phyloP scores from a whole-genome alignment of 1,140 invertebrate genomes.

The Lasioglossum albipes region DNA sequence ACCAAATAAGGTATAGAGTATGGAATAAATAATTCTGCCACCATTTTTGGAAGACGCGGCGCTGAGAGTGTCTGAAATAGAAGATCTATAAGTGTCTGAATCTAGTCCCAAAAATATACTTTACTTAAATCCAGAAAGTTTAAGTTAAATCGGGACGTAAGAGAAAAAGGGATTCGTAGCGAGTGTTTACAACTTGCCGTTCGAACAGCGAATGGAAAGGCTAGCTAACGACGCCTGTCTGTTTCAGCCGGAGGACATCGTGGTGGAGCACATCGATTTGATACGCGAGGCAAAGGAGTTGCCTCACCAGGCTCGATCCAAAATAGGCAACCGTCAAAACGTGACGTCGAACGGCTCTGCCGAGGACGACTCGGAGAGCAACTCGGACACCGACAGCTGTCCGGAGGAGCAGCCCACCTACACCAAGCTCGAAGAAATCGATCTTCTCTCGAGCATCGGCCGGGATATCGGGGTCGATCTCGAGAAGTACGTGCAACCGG shows the following conservation, averaged over 20 bases:
- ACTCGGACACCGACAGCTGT: constrained; percentile 68
- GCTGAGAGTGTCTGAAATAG: no score
- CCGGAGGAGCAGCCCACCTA: constrained; percentile 68
- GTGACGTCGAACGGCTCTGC: constrained; percentile 46
- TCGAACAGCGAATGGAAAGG: no score
- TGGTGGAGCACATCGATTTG: constrained; percentile 74
- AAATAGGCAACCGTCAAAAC: constrained; percentile 68
- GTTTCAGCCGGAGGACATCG: constrained; percentile 69
- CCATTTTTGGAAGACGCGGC: no score
- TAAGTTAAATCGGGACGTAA: no score
- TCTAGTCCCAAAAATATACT: no score
- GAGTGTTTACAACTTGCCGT: no score
- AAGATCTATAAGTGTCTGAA: no score
- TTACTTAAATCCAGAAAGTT: no score
- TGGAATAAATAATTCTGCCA: no score
- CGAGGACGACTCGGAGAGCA: constrained; percentile 63
- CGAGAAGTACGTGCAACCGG: constrained; percentile 76
- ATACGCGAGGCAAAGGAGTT: constrained; percentile 75
- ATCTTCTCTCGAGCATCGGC: constrained; percentile 76
- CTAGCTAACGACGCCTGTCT: not conserved
- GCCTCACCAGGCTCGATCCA: constrained; percentile 62
- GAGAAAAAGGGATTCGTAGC: no score
- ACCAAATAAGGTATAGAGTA: no score
- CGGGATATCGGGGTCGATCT: constrained; percentile 75
- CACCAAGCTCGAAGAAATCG: constrained; percentile 77